Conservation (phyloP, 2,797 vertebrate species). For the Arvicola amphibius region DNA sequence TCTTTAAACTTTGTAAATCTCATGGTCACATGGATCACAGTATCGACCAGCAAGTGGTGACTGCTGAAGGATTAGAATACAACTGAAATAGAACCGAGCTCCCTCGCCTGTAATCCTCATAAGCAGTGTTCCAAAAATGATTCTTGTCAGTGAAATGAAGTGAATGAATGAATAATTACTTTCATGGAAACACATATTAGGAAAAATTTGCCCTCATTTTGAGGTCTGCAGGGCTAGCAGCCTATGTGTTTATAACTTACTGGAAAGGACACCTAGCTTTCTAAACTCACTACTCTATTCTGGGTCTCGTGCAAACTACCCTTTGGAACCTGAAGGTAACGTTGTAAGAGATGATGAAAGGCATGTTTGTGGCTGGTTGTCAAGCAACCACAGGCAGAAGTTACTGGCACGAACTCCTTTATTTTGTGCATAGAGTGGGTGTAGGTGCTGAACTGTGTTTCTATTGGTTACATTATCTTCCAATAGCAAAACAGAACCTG, state of each 20-base stretch:
- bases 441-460: constrained; percentile 64
- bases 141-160: constrained; percentile 16
- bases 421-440: constrained; percentile 69
- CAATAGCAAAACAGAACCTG: constrained; percentile 68
- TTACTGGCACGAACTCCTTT: constrained; percentile 42
- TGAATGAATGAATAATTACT: not conserved
- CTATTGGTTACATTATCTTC: constrained; percentile 74
- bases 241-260: not conserved
- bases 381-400: constrained; percentile 49
- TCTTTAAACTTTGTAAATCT: not conserved
- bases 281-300: not conserved
- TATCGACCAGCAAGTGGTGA: constrained; percentile 5
- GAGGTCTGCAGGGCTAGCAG: constrained; percentile 32
- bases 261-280: constrained; percentile 14
- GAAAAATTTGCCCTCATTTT: constrained; percentile 20
- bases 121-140: constrained; percentile 16
- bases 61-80: not conserved
- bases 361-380: constrained; percentile 56
- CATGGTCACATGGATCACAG: not conserved
- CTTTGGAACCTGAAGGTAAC: constrained; percentile 59
- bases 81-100: not conserved
- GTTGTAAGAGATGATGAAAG: constrained; percentile 60
- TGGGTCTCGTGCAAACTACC: constrained; percentile 2
- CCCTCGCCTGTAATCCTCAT: not conserved
- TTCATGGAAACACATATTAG: not conserved